Percentiles rank a stretch among this genome's conserved stretches.
Conservation (phyloP, 2,888 invertebrate genomes). For the Orthosia gothica region DNA sequence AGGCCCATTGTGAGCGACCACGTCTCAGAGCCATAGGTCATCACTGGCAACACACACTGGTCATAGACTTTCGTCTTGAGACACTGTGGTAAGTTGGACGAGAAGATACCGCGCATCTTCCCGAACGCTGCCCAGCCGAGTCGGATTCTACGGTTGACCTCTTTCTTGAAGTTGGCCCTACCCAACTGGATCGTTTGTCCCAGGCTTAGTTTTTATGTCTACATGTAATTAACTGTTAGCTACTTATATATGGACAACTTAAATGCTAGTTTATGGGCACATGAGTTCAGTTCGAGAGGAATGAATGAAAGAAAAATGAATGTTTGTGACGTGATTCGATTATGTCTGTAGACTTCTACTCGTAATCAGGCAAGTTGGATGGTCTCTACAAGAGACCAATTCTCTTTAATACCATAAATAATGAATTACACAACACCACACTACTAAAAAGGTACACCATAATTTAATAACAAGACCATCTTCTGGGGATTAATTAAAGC, state of each 20-base stretch:
- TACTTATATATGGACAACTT: neutral
- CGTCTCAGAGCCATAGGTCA: no score
- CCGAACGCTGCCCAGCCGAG: no score
- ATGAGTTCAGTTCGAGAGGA: neutral
- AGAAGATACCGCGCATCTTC: no score
- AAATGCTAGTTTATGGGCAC: neutral
- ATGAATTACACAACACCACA: slow-evolving; percentile 10
- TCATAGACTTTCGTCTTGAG: no score
- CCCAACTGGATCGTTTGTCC: no score
- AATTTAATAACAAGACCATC: slow-evolving; percentile 17
- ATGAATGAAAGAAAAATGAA: neutral
- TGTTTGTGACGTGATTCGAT: neutral
- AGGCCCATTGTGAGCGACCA: no score
- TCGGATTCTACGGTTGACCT: no score
- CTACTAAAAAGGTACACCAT: slow-evolving; percentile 13
- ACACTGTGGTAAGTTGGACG: no score
- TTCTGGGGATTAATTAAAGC: slow-evolving; percentile 31
- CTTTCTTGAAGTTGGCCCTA: no score
- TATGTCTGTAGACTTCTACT: neutral
- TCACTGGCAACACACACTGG: no score
- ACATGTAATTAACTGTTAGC: slow-evolving; percentile 1
- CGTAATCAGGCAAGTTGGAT: neutral
- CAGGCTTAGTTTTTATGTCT: no score
- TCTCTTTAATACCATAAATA: slow-evolving; percentile 20
- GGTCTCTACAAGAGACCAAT: neutral